Evolutionary conservation across 2,113 vertebrate species (phyloP), one percentile per base, ranked within the genome.

Genomic region (Semnopithecus entellus): DNA sequence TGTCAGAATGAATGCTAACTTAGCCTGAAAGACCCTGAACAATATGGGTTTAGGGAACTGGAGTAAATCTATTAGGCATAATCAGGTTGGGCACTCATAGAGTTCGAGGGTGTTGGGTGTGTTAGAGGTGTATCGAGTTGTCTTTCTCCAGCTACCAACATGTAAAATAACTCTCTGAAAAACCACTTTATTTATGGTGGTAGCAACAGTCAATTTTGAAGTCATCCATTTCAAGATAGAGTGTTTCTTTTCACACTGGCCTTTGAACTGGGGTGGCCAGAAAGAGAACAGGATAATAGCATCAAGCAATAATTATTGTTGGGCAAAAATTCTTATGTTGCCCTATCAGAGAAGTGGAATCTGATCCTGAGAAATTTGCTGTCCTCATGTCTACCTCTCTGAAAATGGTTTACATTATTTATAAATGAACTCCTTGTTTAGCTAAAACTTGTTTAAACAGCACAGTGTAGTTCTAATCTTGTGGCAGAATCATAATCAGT

Each of bases 1-100:
- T 89, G 66, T 86, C 81, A 92, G 59, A 94, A 89, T 82, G 82
- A 90, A 94, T 43, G 35, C 25, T 91, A 61, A 61, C 20, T 82
- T 72, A 79, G 30, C 32, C 84, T 75, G 70, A 96, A 85, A 70
- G 40, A 78, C 8, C n/a, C 35, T 48, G 48, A 83, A 45, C 68
- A 66, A 40, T 55, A 45, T 61, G 43, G 20, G 20, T 83, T 78
- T 68, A 61, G 79, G 78, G 68, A 8, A 72, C 55, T 50, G 30
- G 38, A 50, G 25, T 87, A 43, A 87, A 40, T 81, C 4, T 57
- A 75, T 11, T 38, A 79, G 57, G 61, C 17, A 25, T 64, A 43
- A 59, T 66, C 40, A 16, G 61, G 50, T 38, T 79, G 85, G 93
- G 35, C 4, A 52, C n/a, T 73, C 59, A 35, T 13, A 78, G 48